phyloP scores from a whole-genome alignment of 2,797 vertebrate genomes.

The Mormyrops boulengeri region DNA sequence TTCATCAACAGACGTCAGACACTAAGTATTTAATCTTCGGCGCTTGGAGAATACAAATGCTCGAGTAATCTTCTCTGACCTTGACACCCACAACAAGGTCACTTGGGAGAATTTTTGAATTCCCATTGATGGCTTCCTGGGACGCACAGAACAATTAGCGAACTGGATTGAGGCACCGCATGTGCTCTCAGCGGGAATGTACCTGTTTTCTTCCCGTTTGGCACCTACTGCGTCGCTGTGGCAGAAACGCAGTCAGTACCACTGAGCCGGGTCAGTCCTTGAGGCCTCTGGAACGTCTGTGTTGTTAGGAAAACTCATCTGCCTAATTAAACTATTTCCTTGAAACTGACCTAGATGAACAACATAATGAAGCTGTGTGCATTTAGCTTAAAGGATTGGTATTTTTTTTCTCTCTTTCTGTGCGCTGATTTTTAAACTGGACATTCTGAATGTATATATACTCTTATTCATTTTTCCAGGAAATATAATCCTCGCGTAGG shows the following conservation, averaged over 20 bases:
- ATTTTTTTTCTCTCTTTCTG: not conserved
- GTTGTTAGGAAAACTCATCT: constrained; percentile 33
- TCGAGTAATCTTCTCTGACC: constrained; percentile 62
- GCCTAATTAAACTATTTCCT: constrained; percentile 46
- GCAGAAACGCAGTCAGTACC: constrained; percentile 55
- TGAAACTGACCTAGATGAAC: not conserved
- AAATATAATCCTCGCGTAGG: not conserved
- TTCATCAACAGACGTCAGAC: constrained; percentile 38
- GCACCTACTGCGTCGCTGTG: constrained; percentile 61
- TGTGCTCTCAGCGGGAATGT: constrained; percentile 28
- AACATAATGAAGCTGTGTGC: not conserved
- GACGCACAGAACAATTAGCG: constrained; percentile 59
- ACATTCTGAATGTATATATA: not conserved
- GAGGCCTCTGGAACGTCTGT: not conserved
- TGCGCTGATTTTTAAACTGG: not conserved
- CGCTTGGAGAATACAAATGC: constrained; percentile 59
- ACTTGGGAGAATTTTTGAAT: constrained; percentile 39
- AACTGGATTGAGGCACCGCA: constrained; percentile 43
- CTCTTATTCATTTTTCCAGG: not conserved
- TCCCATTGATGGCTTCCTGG: constrained; percentile 45
- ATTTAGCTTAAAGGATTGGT: not conserved
- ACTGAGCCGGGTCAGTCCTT: constrained; percentile 46
- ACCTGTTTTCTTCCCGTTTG: constrained; percentile 42
- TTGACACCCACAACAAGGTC: constrained; percentile 53
- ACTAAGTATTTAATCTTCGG: constrained; percentile 65